These are phyloP conservation scores for Microctonus brassicae DNA, from an alignment of 2,888 invertebrate genomes.

Conservation along the genomic window DNA sequence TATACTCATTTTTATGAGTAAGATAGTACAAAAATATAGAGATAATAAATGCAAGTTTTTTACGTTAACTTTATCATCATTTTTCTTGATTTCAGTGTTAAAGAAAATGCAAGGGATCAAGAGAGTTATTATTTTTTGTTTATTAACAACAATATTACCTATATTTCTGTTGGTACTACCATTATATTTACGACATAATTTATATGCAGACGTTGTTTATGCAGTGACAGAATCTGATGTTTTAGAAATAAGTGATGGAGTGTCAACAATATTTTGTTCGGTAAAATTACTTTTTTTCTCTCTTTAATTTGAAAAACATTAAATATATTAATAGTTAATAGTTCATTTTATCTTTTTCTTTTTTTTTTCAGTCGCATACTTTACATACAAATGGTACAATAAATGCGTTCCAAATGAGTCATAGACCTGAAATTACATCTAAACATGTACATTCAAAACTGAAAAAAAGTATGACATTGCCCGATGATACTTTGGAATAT, in stretches of 20 bases:
- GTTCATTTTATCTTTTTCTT: not conserved
- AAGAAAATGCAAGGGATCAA: conserved; percentile 87
- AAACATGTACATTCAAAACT: conserved; percentile 82
- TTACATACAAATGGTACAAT: conserved; percentile 81
- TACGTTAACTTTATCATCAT: conserved; percentile 10
- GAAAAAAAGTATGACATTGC: conserved; percentile 85
- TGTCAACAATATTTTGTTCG: conserved; percentile 85
- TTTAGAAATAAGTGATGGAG: conserved; percentile 84
- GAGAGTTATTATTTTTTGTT: conserved; percentile 83
- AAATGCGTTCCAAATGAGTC: conserved; percentile 81
- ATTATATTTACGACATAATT: conserved; percentile 81
- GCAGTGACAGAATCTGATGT: conserved; percentile 88
- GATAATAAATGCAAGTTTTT: not conserved
- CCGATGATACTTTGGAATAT: conserved; percentile 88
- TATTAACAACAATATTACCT: conserved; percentile 82
- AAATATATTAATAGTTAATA: not conserved
- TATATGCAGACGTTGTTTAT: conserved; percentile 83
- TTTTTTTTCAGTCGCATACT: conserved; percentile 75
- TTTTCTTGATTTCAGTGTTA: too few species aligned
- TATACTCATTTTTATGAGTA: too few species aligned
- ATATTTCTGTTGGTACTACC: conserved; percentile 82
- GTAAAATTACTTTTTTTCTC: conserved; percentile 53
- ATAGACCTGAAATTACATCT: conserved; percentile 77
- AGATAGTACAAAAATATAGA: not conserved
- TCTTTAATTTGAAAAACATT: not conserved